Conservation (phyloP, 2,797 vertebrate species). For the Lagodon rhomboides region DNA sequence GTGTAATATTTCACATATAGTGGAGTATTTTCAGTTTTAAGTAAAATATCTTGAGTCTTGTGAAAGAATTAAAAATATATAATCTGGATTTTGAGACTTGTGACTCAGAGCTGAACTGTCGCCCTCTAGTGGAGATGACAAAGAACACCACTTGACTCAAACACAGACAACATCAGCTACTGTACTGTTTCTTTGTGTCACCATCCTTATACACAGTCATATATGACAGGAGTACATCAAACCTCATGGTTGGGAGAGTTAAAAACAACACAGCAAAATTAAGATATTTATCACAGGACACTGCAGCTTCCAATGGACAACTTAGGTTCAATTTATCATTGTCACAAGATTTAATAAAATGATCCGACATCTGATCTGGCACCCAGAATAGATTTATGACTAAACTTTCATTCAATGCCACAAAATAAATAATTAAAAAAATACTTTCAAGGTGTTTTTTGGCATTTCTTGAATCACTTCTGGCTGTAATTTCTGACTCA, state of each 20-base stretch:
- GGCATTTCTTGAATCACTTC: background rate
- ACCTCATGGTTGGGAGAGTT: background rate
- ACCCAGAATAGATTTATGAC: background rate
- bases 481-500: too few relatives aligned
- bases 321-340: background rate
- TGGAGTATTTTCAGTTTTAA: background rate
- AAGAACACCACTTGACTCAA: background rate
- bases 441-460: background rate
- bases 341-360: background rate
- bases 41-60: too few relatives aligned
- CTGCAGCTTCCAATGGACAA: background rate
- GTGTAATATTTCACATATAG: too few relatives aligned
- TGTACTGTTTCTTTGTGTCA: background rate
- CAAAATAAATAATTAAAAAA: background rate
- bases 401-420: background rate
- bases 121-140: conserved; percentile 8
- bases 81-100: background rate
- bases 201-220: background rate
- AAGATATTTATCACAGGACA: background rate
- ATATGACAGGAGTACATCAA: background rate
- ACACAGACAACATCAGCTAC: too few relatives aligned
- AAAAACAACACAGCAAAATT: background rate
- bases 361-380: background rate
- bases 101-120: background rate
- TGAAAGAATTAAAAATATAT: too few relatives aligned